Conservation (phyloP, 2,113 vertebrate species). For the Corythornis cristatus region DNA sequence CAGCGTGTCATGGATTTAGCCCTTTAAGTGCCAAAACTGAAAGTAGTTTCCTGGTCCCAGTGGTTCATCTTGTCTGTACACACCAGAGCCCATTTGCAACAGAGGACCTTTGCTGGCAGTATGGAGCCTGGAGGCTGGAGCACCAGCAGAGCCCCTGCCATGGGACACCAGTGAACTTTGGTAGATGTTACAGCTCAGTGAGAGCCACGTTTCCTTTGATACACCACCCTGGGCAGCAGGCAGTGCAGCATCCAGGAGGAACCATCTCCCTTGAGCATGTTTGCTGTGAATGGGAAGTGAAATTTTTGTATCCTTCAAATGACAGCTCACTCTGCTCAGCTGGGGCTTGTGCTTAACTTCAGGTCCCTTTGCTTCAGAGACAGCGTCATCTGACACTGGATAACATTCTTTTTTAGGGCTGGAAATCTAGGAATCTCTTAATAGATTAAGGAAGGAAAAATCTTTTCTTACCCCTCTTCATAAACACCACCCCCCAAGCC, state of each 20-base stretch:
- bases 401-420: background rate
- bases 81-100: background rate
- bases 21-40: background rate
- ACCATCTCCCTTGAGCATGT: rapidly evolving
- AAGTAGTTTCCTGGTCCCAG: rapidly evolving
- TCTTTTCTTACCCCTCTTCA: background rate
- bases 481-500: background rate
- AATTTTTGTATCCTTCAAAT: background rate
- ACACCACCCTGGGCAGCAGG: rapidly evolving
- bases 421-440: background rate
- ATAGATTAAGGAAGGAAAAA: background rate
- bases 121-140: background rate
- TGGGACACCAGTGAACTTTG: background rate
- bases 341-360: background rate
- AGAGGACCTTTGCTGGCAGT: background rate
- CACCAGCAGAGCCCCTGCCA: background rate
- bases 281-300: background rate
- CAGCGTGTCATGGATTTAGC: background rate
- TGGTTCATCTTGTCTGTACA: background rate
- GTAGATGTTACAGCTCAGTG: background rate
- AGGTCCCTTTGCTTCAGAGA: background rate
- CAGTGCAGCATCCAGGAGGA: background rate
- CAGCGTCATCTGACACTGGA: background rate
- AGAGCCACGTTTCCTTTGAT: background rate
- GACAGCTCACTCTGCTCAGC: background rate